phyloP scores from a whole-genome alignment of 2,888 invertebrate genomes.

The Seira ritae region DNA sequence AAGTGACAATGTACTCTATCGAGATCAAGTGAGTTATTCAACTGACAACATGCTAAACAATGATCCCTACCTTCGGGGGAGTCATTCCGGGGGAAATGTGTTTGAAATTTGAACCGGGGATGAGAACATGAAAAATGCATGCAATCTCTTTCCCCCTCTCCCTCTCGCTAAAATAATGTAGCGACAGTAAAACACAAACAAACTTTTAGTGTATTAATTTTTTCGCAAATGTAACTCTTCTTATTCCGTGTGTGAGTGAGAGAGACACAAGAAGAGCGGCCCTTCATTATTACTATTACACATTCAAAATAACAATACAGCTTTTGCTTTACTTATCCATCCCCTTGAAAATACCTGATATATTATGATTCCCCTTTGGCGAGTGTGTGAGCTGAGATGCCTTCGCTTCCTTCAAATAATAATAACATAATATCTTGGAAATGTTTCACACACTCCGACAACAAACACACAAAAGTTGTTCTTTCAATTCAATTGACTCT shows the following conservation, averaged over 20 bases:
- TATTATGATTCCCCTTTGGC: constrained; percentile 59
- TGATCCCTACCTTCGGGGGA: too few species aligned
- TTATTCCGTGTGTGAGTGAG: constrained; percentile 20
- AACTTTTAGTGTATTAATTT: constrained; percentile 45
- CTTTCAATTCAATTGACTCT: too few species aligned
- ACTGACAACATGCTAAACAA: too few species aligned
- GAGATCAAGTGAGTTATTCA: too few species aligned
- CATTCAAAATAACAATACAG: constrained; percentile 59
- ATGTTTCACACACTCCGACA: constrained; percentile 53
- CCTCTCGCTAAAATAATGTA: constrained; percentile 33
- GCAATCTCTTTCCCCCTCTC: constrained; percentile 45
- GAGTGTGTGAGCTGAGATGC: constrained; percentile 40
- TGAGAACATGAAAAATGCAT: constrained; percentile 30
- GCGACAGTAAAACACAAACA: constrained; percentile 54
- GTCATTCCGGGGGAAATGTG: too few species aligned
- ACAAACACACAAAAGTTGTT: constrained; percentile 25
- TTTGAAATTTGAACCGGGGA: too few species aligned
- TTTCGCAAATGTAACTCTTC: constrained; percentile 44
- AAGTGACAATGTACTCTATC: too few species aligned
- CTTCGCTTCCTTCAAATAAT: constrained; percentile 60
- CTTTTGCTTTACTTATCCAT: constrained; percentile 56
- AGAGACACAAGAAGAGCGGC: constrained; percentile 31
- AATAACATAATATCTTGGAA: constrained; percentile 58
- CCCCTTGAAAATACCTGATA: constrained; percentile 62
- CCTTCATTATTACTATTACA: constrained; percentile 50